Conservation (phyloP, 2,113 vertebrate genomes). For the Taxidea taxus region DNA sequence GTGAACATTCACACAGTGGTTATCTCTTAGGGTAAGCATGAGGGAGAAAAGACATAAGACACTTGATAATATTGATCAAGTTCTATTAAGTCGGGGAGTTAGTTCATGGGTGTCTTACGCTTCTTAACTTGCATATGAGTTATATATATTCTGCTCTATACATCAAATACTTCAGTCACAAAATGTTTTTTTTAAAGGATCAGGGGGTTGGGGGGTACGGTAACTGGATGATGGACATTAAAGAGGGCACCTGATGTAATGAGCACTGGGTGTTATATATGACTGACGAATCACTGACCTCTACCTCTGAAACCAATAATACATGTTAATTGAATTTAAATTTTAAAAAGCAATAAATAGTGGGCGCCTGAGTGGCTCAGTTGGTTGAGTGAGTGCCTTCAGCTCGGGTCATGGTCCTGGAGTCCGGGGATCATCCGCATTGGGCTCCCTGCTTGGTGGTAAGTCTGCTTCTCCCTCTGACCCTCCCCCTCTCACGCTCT, state of each 20-base stretch:
- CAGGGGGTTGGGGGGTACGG: background rate
- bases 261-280: background rate
- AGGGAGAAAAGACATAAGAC: background rate
- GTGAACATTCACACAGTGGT: background rate
- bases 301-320: background rate
- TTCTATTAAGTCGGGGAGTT: conserved; percentile 7
- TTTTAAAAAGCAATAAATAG: background rate
- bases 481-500: too few species aligned
- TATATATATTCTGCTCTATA: background rate
- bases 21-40: conserved; percentile 29
- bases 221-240: background rate
- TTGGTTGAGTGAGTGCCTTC: too few species aligned
- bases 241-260: background rate
- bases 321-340: background rate
- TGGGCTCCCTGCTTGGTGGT: too few species aligned
- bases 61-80: background rate
- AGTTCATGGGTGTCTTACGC: background rate
- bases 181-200: background rate
- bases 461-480: too few species aligned
- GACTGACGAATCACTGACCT: background rate
- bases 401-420: too few species aligned
- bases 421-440: too few species aligned
- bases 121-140: background rate
- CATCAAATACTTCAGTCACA: background rate
- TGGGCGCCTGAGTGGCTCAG: too few species aligned